Conservation (phyloP, 2,113 vertebrate genomes). For the Engystomops pustulosus region DNA sequence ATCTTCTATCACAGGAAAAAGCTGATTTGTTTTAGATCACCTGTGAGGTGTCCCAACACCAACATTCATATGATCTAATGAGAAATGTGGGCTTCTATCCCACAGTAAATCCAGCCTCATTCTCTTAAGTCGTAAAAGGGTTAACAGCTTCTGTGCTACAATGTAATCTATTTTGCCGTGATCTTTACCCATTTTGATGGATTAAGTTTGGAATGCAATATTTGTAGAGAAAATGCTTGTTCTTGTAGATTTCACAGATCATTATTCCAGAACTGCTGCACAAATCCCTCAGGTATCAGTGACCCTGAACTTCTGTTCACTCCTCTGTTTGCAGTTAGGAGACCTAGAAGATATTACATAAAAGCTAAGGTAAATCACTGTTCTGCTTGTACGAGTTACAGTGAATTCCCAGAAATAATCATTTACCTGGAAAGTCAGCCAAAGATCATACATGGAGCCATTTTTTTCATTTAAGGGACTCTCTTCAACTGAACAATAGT, state of each 20-base stretch:
- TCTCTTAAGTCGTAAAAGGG: not conserved
- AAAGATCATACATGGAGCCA: not conserved
- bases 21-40: not conserved
- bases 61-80: too few relatives aligned
- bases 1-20: too few relatives aligned
- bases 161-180: not conserved
- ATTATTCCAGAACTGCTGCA: not conserved
- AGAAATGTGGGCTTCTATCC: too few relatives aligned
- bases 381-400: not conserved
- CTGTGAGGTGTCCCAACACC: not conserved
- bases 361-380: not conserved
- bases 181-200: not conserved
- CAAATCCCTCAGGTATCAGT: not conserved
- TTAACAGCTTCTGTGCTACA: not conserved
- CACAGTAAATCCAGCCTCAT: not conserved
- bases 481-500: not conserved
- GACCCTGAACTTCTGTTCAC: constrained; percentile 28
- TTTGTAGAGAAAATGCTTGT: constrained; percentile 13
- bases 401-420: not conserved
- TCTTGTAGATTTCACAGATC: constrained; percentile 13
- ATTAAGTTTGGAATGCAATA: constrained; percentile 28
- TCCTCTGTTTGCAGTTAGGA: not conserved
- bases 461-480: not conserved
- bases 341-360: not conserved
- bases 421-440: not conserved